Base-by-base conservation (phyloP, 2,113 vertebrate species). In the Enhydra lutris region DNA sequence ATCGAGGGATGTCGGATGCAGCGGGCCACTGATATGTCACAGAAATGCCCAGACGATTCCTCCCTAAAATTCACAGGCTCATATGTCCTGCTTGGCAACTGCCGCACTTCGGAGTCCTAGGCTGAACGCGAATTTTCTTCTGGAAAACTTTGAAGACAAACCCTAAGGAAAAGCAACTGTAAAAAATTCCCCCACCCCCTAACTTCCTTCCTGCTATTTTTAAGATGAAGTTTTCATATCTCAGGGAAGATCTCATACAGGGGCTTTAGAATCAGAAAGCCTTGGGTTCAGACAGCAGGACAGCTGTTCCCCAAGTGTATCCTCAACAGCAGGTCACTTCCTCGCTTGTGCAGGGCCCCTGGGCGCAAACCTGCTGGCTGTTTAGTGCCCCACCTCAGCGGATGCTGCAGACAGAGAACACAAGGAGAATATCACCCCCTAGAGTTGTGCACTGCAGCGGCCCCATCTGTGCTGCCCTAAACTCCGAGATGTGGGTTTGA, bases 61-160 rank as follows among this genome's bases (percentile, higher is more conserved):
- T 85, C 9, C 93, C 98, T 97, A 97, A 98, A 97, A 97, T 97
- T 94, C 80, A 94, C 73, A 85, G 79, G 88, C 97, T 97, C 98
- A 13, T 89, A 92, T 96, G 47, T 59, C 26, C 45, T 52, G 5
- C 91, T 98, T 97, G 47, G 57, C 67, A 98, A 26, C 29, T 73
- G 94, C n/a, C 26, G 89, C 36, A 21, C 55, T 57, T 85, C 45
- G 96, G 45, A 94, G 36, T 13, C 47, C 42, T 21, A 21, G 73
- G 57, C 34, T 31, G 55, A 87, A 95, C 81, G 8, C 7, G 91
- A 74, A 82, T 57, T 52, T 91, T 94, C 18, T 69, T 89, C 61
- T 6, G 88, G 61, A 97, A 97, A 97, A 55, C 67, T 87, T 55
- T 92, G 17, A 93, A 18, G 5, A 87, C 63, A 92, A 26, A 82